Evolutionary conservation across 2,113 vertebrate genomes (phyloP), one percentile per base, ranked within the genome.

Genomic region (Chauna torquata): DNA sequence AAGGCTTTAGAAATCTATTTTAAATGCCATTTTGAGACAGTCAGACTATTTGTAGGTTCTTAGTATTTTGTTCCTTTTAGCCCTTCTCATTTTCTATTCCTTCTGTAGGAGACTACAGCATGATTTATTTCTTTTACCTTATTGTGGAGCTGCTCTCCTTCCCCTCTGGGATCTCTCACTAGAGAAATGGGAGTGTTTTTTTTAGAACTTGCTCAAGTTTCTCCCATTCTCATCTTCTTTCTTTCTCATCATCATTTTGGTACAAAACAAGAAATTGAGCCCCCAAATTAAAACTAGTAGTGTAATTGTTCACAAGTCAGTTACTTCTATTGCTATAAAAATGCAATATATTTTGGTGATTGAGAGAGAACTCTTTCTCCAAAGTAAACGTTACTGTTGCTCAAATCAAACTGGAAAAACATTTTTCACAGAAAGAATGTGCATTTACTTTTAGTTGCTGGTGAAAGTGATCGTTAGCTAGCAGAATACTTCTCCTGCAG

Each of bases 21-120:
- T 91, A 94, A 97, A 96, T 95, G 92, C 95, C 92, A 95, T 52
- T 80, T 65, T 90, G 94, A 72, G 74, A 82, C 72, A 92, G 72
- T 86, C 79, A 88, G 23, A 24, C 34, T 82, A 57, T 89, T 89
- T 59, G 54, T 90, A 81, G 24, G 27, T 74, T 91, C 78, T 94
- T 88, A 70, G 34, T 20, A 79, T 92, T 95, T 95, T 92, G 45
- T 38, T 91, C 66, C 32, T 91, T 92, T 94, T 82, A 95, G 62
- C 17, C 42, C 85, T 65, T 58, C 92, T 92, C 92, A 94, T 92
- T 95, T 94, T 72, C 38, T 92, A 92, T 97, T 97, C 88, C 45
- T 95, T 97, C 83, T 95, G 65, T 91, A 72, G 71, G 64, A 79
- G 84, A 68, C 78, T 96, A 61, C 84, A 87, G 36, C 91, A 88